A percentile compares a stretch with the other conserved stretches of the same genome.
phyloP scores from a whole-genome alignment of 2,113 vertebrate genomes.

The Asarcornis scutulata region DNA sequence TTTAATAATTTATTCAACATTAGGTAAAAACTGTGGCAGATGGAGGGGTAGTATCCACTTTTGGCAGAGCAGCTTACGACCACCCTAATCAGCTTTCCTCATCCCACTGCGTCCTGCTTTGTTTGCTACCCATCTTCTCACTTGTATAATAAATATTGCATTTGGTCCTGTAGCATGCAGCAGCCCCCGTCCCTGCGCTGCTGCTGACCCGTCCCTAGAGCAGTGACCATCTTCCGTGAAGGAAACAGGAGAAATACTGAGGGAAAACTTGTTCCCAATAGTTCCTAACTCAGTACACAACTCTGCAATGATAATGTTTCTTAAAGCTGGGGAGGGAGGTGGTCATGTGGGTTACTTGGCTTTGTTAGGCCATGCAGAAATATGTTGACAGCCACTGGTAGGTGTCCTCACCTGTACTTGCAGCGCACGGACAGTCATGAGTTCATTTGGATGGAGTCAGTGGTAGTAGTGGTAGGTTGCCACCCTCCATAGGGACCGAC shows the following conservation, averaged over 20 bases:
- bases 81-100: background rate
- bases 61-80: background rate
- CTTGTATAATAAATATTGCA: rapidly evolving
- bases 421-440: background rate
- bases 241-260: background rate
- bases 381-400: background rate
- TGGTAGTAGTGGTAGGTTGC: background rate
- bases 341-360: background rate
- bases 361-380: background rate
- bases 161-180: rapidly evolving
- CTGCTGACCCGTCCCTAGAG: rapidly evolving
- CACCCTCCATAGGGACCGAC: rapidly evolving
- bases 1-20: background rate
- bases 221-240: background rate
- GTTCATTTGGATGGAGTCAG: background rate
- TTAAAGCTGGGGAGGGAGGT: background rate
- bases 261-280: background rate
- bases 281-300: background rate
- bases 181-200: rapidly evolving
- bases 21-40: background rate
- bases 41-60: background rate
- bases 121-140: rapidly evolving
- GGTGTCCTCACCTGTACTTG: background rate
- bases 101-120: background rate
- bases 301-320: background rate